Evolutionary conservation across 1,140 invertebrate species (phyloP), one percentile per base, ranked within the genome.

Genomic region (Drosophila quadrilineata): DNA sequence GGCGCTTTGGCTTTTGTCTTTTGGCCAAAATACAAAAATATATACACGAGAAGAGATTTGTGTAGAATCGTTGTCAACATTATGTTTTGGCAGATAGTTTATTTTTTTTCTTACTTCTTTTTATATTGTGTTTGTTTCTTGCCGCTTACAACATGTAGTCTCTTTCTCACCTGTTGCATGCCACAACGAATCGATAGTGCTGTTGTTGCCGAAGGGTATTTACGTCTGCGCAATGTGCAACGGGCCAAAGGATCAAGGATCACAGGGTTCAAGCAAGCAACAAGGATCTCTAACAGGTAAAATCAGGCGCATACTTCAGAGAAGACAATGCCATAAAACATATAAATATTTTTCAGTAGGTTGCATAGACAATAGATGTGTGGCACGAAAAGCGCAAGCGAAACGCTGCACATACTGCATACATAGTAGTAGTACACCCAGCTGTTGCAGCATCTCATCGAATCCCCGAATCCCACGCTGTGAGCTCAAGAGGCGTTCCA

Each of bases 1-100:
- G 74, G 75, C 75, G 75, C 75, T 71, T 71, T 79, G 71, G 71
- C 66, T 67, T 50, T 77, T 85, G 79, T 84, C 66, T 76, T 84
- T 85, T 71, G 70, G 66, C 59, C 50, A 73, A 79, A 59, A 56
- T n/a, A 19, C 21, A 12, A 22, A 43, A 43, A 26, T 6, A 10
- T 1, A n/a, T n/a, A n/a, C n/a, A n/a, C n/a, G n/a, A n/a, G n/a
- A n/a, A n/a, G n/a, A 56, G 72, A 76, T 84, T 73, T 73, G 63
- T 72, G 68, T 69, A 40, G 57, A 65, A 71, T 26, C 50, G 67
- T 60, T 84, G 77, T 76, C 73, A 82, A 82, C 76, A 71, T 82
- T 80, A 53, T 71, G 41, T 54, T 45, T 45, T 67, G 58, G 24
- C 49, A 24, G 45, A 43, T 28, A n/a, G n/a, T n/a, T n/a, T n/a